A percentile compares a stretch with the other conserved stretches of the same genome.
phyloP scores from a whole-genome alignment of 2,113 vertebrate species.

The Gallinago undulata region DNA sequence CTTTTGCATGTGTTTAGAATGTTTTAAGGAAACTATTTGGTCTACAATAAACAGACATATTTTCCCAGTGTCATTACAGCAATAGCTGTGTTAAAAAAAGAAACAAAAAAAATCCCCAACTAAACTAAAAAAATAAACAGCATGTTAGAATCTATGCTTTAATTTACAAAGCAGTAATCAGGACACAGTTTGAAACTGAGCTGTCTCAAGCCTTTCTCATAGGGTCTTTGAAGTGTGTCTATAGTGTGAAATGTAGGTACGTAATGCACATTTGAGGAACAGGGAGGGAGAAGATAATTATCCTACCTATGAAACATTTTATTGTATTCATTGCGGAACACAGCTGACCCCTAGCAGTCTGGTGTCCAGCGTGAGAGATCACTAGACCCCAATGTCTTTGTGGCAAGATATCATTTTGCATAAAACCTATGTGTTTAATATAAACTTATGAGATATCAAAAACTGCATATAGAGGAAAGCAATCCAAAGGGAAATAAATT shows the following conservation, averaged over 20 bases:
- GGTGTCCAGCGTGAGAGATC: neutral
- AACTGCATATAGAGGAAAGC: neutral
- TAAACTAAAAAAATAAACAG: slow-evolving; percentile 27
- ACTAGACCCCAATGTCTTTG: neutral
- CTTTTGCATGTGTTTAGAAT: slow-evolving; percentile 75
- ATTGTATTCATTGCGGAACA: neutral
- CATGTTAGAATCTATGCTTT: slow-evolving; percentile 51
- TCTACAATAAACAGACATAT: slow-evolving; percentile 77
- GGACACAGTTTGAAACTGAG: slow-evolving; percentile 2
- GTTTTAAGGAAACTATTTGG: slow-evolving; percentile 76
- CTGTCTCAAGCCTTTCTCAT: slow-evolving; percentile 1
- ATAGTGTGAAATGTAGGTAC: neutral
- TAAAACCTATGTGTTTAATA: neutral
- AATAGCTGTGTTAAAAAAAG: slow-evolving; percentile 62
- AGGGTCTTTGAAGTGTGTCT: neutral
- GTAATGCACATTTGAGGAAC: neutral
- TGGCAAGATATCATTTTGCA: fast-evolving
- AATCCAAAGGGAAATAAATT: neutral
- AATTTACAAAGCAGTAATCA: slow-evolving; percentile 57
- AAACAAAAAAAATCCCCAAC: neutral
- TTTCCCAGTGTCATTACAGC: slow-evolving; percentile 68
- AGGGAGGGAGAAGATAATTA: neutral
- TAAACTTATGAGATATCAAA: neutral
- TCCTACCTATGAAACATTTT: neutral
- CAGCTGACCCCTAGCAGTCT: neutral